These are phyloP conservation scores for Drosophila simulans DNA, from an alignment of 1,140 invertebrate species.

Conservation along the genomic window DNA sequence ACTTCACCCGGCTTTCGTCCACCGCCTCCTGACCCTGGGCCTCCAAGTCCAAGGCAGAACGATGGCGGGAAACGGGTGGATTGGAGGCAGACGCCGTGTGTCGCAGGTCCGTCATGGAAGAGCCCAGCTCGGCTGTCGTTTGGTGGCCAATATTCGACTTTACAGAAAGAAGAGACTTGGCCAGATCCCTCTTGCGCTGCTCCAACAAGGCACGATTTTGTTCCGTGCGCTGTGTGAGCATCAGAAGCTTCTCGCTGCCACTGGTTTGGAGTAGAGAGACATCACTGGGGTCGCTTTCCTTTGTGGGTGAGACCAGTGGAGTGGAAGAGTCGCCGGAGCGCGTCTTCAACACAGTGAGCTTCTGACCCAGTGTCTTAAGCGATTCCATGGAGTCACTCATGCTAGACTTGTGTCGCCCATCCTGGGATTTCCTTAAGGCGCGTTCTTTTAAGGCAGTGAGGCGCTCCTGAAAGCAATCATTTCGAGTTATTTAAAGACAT, in stretches of 20 bases:
- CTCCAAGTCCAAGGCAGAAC: slow-evolving; percentile 73
- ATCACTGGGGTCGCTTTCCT: slow-evolving; percentile 38
- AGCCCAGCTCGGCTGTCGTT: slow-evolving; percentile 61
- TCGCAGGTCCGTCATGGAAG: slow-evolving; percentile 80
- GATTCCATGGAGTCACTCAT: slow-evolving; percentile 63
- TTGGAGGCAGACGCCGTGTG: slow-evolving; percentile 1
- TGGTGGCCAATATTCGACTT: slow-evolving; percentile 54
- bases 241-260: slow-evolving; percentile 85
- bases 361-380: slow-evolving; percentile 48
- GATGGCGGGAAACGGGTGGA: slow-evolving; percentile 64
- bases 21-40: slow-evolving; percentile 27
- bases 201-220: slow-evolving; percentile 84
- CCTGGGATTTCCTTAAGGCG: slow-evolving; percentile 47
- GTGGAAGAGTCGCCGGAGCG: slow-evolving; percentile 36
- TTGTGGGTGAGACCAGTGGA: slow-evolving; percentile 40
- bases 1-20: slow-evolving; percentile 58
- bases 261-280: slow-evolving; percentile 32
- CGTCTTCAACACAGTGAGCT: slow-evolving; percentile 22
- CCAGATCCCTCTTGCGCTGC: slow-evolving; percentile 65
- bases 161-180: slow-evolving; percentile 58
- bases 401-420: slow-evolving; percentile 26
- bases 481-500: too few species aligned
- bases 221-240: slow-evolving; percentile 85
- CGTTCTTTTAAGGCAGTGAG: slow-evolving; percentile 63
- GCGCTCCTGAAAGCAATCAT: slow-evolving; percentile 39